phyloP scores from a whole-genome alignment of 2,888 invertebrate species.

The Rhingia campestris region DNA sequence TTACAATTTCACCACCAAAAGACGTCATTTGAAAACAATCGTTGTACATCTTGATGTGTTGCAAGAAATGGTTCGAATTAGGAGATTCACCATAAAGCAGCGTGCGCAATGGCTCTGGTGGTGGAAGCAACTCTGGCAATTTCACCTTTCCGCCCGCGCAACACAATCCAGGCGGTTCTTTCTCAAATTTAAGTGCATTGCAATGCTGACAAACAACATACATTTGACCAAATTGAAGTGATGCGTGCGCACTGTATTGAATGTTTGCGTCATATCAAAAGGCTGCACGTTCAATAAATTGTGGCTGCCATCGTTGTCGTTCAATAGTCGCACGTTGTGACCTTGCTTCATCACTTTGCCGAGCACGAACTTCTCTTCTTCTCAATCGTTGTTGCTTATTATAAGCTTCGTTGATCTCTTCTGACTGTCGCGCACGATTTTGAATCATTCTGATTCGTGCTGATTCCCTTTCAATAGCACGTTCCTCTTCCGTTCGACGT shows the following conservation, averaged over 20 bases:
- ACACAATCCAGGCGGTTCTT: conserved; percentile 5
- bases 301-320: conserved; percentile 9
- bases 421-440: conserved; percentile 40
- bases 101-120: conserved; percentile 1
- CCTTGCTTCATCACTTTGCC: conserved; percentile 26
- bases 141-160: not conserved
- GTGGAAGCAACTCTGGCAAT: conserved; percentile 5
- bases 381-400: no score
- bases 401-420: conserved; percentile 1
- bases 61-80: conserved; percentile 5
- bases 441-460: conserved; percentile 20
- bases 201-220: conserved; percentile 2
- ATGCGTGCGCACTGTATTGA: conserved; percentile 3
- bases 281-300: conserved; percentile 1
- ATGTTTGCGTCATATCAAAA: conserved; percentile 6
- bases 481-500: conserved; percentile 21
- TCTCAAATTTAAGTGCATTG: conserved; percentile 2
- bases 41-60: conserved; percentile 3
- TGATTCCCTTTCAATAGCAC: conserved; percentile 34
- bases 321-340: conserved; percentile 32
- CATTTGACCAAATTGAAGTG: not conserved
- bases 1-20: conserved; percentile 20
- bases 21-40: not conserved
- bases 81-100: conserved; percentile 7
- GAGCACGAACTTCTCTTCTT: no score